These are phyloP conservation scores for Schizotus pectinicornis DNA, from an alignment of 2,888 invertebrate genomes.

Conservation along the genomic window DNA sequence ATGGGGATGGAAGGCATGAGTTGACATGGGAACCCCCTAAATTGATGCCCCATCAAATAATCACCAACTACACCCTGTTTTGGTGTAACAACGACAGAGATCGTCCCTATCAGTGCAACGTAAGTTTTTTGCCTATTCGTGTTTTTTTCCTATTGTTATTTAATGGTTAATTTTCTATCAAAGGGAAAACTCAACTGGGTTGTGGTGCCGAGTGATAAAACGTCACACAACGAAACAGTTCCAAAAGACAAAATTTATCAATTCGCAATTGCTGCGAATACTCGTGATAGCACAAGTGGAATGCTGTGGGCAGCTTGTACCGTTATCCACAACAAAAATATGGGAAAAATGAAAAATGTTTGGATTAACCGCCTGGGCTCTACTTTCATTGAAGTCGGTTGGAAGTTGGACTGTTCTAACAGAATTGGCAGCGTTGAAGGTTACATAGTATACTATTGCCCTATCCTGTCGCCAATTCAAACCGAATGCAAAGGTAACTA, in stretches of 20 bases:
- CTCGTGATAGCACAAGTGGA: constrained; percentile 73
- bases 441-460: constrained; percentile 79
- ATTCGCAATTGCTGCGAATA: constrained; percentile 85
- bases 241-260: constrained; percentile 68
- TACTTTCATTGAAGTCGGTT: constrained; percentile 68
- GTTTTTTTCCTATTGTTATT: background rate
- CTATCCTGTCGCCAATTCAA: constrained; percentile 60
- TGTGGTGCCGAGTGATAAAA: constrained; percentile 61
- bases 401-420: constrained; percentile 80
- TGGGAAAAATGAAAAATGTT: constrained; percentile 66
- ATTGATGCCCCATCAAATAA: constrained; percentile 51
- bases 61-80: constrained; percentile 79
- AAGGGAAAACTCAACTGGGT: constrained; percentile 69
- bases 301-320: constrained; percentile 86
- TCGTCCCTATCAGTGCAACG: constrained; percentile 53
- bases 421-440: constrained; percentile 74
- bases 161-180: constrained; percentile 23
- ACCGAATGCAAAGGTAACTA: constrained; percentile 62
- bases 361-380: constrained; percentile 61
- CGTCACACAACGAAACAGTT: constrained; percentile 65
- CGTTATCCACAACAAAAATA: constrained; percentile 59
- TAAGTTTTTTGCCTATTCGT: constrained; percentile 40
- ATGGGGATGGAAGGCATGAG: constrained; percentile 74
- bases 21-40: constrained; percentile 74
- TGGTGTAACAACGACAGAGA: constrained; percentile 63